Evolutionary conservation across 2,888 invertebrate genomes (phyloP), one percentile per base, ranked within the genome.

Genomic region (Himalopsyche tibetana): DNA sequence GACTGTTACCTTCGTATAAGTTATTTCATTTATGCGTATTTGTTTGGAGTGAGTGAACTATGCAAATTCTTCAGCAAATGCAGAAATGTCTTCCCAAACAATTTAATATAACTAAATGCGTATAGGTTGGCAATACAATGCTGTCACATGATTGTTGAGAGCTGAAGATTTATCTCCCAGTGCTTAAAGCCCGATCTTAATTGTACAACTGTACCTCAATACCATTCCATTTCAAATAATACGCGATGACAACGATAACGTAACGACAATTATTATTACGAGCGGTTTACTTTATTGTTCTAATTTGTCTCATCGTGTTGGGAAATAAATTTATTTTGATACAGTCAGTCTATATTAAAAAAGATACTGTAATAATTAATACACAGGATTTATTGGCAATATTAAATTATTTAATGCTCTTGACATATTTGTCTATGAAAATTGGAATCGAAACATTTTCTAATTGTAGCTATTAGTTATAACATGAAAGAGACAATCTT

Each of bases 91-190:
- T 36, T 74, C 74, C 6, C 38, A 2, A 15, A 74, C 74, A 74
- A 74, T 74, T 74, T 38, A 74, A 74, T 74, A 38, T 36, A 38
- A 74, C 74, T 11, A 12, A 12, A 38, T 74, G 36, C 15, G 74
- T 74, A 74, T 74, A 38, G 12, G 74, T 74, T 36, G 36, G 74
- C 74, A 15, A 74, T 74, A 74, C 74, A 74, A 74, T 38, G 74
- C 74, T 74, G 74, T 74, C 38, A 38, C 9, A 38, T 74, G 74
- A 38, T 74, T 74, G 28, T 28, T 38, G 74, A 74, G 74, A 74
- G 74, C 36, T 74, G 38, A 36, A 36, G 74, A 74, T 74, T 74
- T 74, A 74, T 74, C 74, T 74, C 74, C 12, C 38, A 12, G 28
- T 15, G 74, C 28, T 51, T 51, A 51, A 12, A 51, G 51, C 0